Percentiles rank a stretch among this genome's conserved stretches.
These are phyloP conservation scores for Busseola fusca DNA, from an alignment of 2,888 invertebrate species.

Conservation along the genomic window DNA sequence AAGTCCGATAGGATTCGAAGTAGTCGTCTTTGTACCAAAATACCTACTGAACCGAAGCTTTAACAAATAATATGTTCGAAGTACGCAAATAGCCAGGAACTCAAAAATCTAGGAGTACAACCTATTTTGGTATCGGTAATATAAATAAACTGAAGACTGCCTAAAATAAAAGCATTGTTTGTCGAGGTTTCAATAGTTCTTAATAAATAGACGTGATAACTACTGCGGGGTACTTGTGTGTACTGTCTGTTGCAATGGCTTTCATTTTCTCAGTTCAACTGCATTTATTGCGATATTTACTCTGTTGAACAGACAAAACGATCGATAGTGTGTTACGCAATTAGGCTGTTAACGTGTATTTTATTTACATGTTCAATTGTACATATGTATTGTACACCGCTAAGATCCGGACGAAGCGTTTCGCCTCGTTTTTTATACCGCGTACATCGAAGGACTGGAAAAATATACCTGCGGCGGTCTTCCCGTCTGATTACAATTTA, in stretches of 20 bases:
- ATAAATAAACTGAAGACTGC: constrained; percentile 1
- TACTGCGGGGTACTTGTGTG: neutral
- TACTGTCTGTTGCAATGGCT: neutral
- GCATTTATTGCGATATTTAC: neutral
- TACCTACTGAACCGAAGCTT: constrained; percentile 2
- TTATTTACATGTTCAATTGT: too few species aligned
- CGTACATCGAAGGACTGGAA: too few species aligned
- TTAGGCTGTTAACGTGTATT: neutral
- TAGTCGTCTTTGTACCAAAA: constrained; percentile 3
- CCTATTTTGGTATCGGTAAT: neutral
- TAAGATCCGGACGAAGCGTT: too few species aligned
- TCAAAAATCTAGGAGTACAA: neutral
- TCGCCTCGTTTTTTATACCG: too few species aligned
- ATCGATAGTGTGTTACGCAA: neutral
- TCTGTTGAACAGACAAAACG: neutral
- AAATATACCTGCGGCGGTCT: too few species aligned
- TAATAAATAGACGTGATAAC: neutral
- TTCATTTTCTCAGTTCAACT: neutral
- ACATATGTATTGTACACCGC: too few species aligned
- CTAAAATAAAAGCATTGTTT: constrained; percentile 7
- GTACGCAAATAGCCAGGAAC: neutral
- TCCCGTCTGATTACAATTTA: too few species aligned
- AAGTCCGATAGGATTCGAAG: neutral
- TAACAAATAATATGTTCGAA: neutral
- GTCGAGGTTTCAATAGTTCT: neutral